Base-by-base conservation (phyloP, 2,797 vertebrate species). In the Phrynocephalus forsythii region DNA sequence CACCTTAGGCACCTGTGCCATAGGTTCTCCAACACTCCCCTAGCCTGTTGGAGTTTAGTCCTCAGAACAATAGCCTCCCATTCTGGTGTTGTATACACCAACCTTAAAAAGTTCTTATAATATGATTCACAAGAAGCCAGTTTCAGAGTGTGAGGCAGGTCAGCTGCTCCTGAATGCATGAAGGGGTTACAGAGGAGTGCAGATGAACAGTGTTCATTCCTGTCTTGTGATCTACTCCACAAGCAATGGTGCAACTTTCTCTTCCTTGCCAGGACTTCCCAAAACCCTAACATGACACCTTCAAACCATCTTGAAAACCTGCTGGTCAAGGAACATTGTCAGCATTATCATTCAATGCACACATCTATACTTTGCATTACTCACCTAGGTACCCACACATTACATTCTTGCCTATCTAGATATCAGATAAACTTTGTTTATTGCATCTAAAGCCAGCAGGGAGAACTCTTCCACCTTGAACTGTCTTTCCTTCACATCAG, bases 391-490 rank as follows among this genome's bases (percentile, higher is more conserved):
- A 0, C 75, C 50, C 38, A 33, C 22, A 30, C 77, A 3, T 52
- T 60, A 56, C 50, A 15, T 79, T 33, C n/a, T 33, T 7, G 60
- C 15, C 50, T 18, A 13, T 3, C 26, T 33, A 38, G 2, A 1
- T 33, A 66, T 38, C 79, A 38, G 71, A 1, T 1, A 69, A n/a
- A 82, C 16, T 82, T 76, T 84, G 87, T 13, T 69, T 89, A 0
- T 3, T 76, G 0, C 6, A 76, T 0, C 0, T 0, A 24, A 44
- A 30, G 44, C n/a, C 26, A 67, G 60, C 69, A 88, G 86, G 71
- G 28, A 50, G 15, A 26, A 77, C 16, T 50, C 69, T 84, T 16
- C 38, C n/a, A 79, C 56, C 52, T 48, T 26, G 0, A 0, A 9
- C 60, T 84, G 7, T 38, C 85, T 88, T 1, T 82, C 26, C 3